Base-by-base conservation (phyloP, 2,888 invertebrate genomes). In the Brenthis ino region DNA sequence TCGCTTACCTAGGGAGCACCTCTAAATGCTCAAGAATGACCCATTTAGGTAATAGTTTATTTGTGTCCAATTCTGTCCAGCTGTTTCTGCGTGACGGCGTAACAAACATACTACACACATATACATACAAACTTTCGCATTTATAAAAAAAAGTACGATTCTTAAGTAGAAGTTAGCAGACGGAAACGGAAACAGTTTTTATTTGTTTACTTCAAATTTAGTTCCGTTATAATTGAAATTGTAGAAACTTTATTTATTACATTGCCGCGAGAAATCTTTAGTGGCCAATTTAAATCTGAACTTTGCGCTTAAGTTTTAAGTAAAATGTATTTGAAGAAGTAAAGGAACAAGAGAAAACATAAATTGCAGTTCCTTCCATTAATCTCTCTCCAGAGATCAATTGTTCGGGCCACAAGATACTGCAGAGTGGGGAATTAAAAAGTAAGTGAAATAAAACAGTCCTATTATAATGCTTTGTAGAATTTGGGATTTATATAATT, bases 321-420 rank as follows among this genome's bases (percentile, higher is more conserved):
- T 54, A 67, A 61, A 67, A 61, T 63, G 24, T 61, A 55, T 61
- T 56, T 33, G 33, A 61, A 61, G 48, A 53, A 65, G 66, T 67
- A 55, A 60, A 67, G 60, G 37, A 64, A 64, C 54, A 64, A 71
- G 67, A 53, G 57, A 69, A 64, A 64, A 71, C 57, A 71, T 69
- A 71, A 71, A 71, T 69, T 69, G 64, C 64, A 68, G 68, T 69
- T 72, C 57, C 63, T 69, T 66, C 64, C 69, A 68, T 74, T 69
- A 71, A 74, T 72, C 64, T 65, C 43, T 65, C 74, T 57, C 68
- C 16, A 64, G 71, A 64, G 66, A 64, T 65, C 66, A 73, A 71
- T 71, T 68, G 50, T 61, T 71, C 55, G 68, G 70, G 61, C 70
- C 67, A 67, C 66, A 67, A 56, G 56, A 68, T 64, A 66, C 57